These are phyloP conservation scores for Semnornis frantzii DNA, from an alignment of 2,113 vertebrate species.

Conservation along the genomic window DNA sequence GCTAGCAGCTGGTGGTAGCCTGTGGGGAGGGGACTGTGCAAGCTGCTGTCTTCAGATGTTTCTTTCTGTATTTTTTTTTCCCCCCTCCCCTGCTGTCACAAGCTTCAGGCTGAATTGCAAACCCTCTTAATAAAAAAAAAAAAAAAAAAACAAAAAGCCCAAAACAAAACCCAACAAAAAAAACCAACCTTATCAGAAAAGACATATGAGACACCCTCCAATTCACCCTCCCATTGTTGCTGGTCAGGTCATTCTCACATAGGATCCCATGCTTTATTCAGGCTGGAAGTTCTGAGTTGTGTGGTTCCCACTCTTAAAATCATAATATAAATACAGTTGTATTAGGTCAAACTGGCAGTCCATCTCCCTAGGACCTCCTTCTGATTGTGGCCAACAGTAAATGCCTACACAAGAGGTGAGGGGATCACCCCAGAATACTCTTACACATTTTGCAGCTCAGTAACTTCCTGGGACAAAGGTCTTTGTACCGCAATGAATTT, in stretches of 20 bases:
- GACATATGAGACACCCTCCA: neutral
- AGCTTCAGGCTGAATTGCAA: neutral
- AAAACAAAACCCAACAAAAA: too few species aligned
- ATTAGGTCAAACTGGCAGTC: neutral
- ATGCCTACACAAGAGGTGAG: neutral
- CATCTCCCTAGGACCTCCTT: neutral
- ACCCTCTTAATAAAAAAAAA: neutral
- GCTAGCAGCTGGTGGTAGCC: neutral
- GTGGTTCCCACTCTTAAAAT: neutral
- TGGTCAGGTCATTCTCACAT: neutral
- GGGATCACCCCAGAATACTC: neutral
- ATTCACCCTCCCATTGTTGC: neutral
- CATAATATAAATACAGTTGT: neutral
- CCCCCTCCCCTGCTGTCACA: neutral
- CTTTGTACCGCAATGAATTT: neutral
- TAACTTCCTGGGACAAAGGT: neutral
- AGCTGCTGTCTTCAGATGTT: neutral
- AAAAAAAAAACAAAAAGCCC: too few species aligned
- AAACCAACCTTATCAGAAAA: neutral
- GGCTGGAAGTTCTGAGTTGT: neutral
- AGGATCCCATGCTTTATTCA: neutral
- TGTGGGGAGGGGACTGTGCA: neutral
- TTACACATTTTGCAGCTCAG: neutral
- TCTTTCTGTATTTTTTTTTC: neutral
- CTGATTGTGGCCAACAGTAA: neutral